Conservation (phyloP, 2,113 vertebrate genomes). For the Lichenostomus cassidix region DNA sequence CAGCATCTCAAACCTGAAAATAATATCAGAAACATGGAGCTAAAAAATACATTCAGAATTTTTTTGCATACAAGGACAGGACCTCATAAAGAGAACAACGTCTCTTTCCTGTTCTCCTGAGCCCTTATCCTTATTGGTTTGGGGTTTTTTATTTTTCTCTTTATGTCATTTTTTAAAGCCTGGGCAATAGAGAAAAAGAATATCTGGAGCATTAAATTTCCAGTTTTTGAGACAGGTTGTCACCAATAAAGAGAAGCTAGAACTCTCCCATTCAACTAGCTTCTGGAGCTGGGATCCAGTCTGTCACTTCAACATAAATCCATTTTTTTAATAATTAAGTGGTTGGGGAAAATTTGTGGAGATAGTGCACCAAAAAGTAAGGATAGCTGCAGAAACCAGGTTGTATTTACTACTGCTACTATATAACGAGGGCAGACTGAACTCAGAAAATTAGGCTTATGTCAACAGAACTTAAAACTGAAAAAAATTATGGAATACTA, state of each 20-base stretch:
- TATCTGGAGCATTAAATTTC: background rate
- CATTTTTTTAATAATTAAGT: background rate
- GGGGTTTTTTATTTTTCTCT: rapidly evolving
- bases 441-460: background rate
- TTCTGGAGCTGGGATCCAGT: background rate
- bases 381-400: background rate
- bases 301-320: background rate
- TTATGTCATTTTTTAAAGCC: background rate
- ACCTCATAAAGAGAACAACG: background rate
- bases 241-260: background rate
- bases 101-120: background rate
- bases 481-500: background rate
- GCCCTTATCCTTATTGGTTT: background rate
- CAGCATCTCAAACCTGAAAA: background rate
- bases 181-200: background rate
- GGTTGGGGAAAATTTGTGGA: background rate
- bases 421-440: background rate
- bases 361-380: background rate
- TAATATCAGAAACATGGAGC: background rate
- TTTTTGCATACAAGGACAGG: background rate
- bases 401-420: background rate
- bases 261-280: background rate
- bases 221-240: background rate
- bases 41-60: background rate
- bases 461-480: background rate